Evolutionary conservation across 2,797 vertebrate genomes (phyloP), one percentile per base, ranked within the genome.

Genomic region (Halcyon leucocephala): DNA sequence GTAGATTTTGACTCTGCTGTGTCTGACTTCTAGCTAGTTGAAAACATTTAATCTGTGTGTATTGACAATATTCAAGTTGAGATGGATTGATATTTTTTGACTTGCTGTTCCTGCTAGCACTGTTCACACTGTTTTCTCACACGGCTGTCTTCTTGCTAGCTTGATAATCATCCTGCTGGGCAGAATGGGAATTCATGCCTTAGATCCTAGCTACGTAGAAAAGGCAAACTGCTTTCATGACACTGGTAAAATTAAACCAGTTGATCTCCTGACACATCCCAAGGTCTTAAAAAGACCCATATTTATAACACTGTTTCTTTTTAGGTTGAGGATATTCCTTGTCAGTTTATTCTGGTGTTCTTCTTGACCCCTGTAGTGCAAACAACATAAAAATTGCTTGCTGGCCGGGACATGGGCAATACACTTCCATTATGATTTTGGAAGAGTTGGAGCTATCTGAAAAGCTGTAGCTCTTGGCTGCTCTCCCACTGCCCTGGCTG

Each of bases 71-170:
- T 46, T 69, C 42, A 51, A 62, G 51, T 44, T 61, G 55, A 71
- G 80, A 51, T 25, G 39, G 37, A 74, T 87, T 79, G 26, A 64
- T 60, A 15, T 57, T 62, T 73, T n/a, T 86, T 92, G 31, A 8
- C 61, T 94, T 93, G 20, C 70, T 86, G 22, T 73, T 91, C 39
- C 48, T 21, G 28, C 54, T 94, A 49, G 24, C 69, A 55, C 44
- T 87, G 33, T 33, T 95, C 64, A 70, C 35, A 14, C 24, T 55
- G 31, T 55, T 87, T 87, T 76, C 67, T 96, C 85, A 82, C 51
- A 19, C 42, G 46, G 29, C 55, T 51, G 0, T 72, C 28, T 6
- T 82, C 78, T 93, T 80, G 42, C 51, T 89, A 82, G 12, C 49
- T 87, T 83, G 69, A 20, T 69, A 79, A 67, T 74, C 87, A 48